Percentiles rank a stretch among this genome's conserved stretches.
Evolutionary conservation across 2,888 invertebrate genomes (phyloP).

Genomic region (Corythucha ciliata): DNA sequence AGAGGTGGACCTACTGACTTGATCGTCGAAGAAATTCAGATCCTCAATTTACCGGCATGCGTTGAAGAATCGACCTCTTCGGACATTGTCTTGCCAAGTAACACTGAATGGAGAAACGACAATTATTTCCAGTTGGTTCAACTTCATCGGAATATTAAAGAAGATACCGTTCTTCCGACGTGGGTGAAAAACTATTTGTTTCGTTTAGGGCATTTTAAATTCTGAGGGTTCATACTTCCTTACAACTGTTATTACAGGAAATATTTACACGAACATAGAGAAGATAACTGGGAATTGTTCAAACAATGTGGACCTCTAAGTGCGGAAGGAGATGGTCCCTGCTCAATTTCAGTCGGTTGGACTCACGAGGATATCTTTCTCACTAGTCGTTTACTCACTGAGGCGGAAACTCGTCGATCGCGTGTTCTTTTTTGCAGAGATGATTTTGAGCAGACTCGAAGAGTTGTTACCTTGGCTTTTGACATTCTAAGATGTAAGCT

Average conservation of each 20-base stretch:
- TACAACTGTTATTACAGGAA: too few relatives aligned
- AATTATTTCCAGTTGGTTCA: constrained; percentile 60
- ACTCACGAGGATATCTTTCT: constrained; percentile 24
- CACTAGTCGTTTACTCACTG: constrained; percentile 18
- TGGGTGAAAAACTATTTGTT: constrained; percentile 10
- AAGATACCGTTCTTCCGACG: constrained; percentile 20
- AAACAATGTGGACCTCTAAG: too few relatives aligned
- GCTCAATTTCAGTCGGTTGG: constrained; percentile 17
- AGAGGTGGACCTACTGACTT: too few relatives aligned
- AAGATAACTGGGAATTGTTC: too few relatives aligned
- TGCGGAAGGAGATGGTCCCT: too few relatives aligned
- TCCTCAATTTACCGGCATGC: too few relatives aligned
- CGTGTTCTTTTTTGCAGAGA: constrained; percentile 10
- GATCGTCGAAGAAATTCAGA: too few relatives aligned
- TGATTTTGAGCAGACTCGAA: constrained; percentile 63
- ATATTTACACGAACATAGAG: too few relatives aligned
- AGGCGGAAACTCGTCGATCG: constrained; percentile 5
- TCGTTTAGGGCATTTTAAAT: too few relatives aligned
- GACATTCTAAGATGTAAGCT: constrained; percentile 63
- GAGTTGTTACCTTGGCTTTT: constrained; percentile 62
- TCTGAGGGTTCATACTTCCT: too few relatives aligned
- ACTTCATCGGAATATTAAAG: constrained; percentile 46
- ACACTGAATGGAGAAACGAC: constrained; percentile 56
- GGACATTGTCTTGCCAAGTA: constrained; percentile 56
- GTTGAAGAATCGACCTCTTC: too few relatives aligned